Conservation (phyloP, 1,140 invertebrate species). For the Procambarus virginalis region DNA sequence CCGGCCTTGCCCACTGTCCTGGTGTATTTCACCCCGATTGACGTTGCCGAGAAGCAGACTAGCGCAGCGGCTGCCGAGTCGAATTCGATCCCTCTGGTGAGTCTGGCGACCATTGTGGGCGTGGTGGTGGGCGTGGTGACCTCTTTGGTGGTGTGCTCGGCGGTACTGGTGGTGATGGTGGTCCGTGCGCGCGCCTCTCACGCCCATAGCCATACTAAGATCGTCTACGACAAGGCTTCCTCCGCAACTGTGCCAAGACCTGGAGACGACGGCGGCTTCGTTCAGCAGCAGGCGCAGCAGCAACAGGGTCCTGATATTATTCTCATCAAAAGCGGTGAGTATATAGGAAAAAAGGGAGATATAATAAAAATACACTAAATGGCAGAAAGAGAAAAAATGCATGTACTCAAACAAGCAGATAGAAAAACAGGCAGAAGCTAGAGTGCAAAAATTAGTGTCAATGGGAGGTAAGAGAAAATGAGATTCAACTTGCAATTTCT, state of each 20-base stretch:
- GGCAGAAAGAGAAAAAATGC: neutral
- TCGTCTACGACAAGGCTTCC: constrained; percentile 1
- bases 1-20: constrained; percentile 18
- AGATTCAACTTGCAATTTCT: neutral
- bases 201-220: neutral
- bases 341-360: neutral
- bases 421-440: neutral
- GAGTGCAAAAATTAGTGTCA: no score
- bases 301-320: constrained; percentile 11
- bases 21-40: constrained; percentile 49
- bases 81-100: neutral
- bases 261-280: neutral
- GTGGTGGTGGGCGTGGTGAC: constrained; percentile 82
- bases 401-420: neutral
- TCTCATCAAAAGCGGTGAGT: neutral
- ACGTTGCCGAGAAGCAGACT: constrained; percentile 85
- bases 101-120: constrained; percentile 82
- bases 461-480: neutral
- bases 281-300: constrained; percentile 4
- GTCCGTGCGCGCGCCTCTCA: neutral
- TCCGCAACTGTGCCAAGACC: neutral
- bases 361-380: constrained; percentile 5
- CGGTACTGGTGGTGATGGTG: constrained; percentile 9
- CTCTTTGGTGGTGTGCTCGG: constrained; percentile 74
- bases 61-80: constrained; percentile 37